phyloP scores from a whole-genome alignment of 2,113 vertebrate genomes.

The Vulpes lagopus region DNA sequence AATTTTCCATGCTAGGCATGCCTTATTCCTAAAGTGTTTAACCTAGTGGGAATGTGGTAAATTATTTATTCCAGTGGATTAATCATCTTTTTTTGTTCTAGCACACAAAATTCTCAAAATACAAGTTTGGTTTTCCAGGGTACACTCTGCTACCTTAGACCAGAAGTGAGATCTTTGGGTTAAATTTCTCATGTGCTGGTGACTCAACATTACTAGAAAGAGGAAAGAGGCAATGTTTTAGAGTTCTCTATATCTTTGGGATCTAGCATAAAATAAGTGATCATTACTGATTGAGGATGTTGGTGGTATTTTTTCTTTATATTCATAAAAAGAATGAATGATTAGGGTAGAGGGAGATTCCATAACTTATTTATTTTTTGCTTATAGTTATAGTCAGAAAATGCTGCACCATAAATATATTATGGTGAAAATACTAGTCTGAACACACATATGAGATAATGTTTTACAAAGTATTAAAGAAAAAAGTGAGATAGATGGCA shows the following conservation, averaged over 20 bases:
- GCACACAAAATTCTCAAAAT: slow-evolving; percentile 27
- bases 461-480: slow-evolving; percentile 18
- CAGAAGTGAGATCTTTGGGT: slow-evolving; percentile 2
- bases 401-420: slow-evolving; percentile 1
- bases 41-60: slow-evolving; percentile 24
- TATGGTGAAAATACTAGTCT: slow-evolving; percentile 12
- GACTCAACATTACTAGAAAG: neutral
- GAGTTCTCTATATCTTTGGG: slow-evolving; percentile 30
- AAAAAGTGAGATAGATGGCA: neutral
- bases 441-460: slow-evolving; percentile 36
- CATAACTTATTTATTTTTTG: neutral
- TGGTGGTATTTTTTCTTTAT: slow-evolving; percentile 38
- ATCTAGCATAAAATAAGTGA: slow-evolving; percentile 9
- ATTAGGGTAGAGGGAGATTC: neutral
- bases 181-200: neutral
- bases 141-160: neutral
- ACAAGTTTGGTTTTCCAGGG: neutral
- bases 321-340: slow-evolving; percentile 19
- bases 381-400: slow-evolving; percentile 22
- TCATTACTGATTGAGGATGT: neutral
- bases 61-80: slow-evolving; percentile 48
- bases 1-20: slow-evolving; percentile 36
- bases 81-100: slow-evolving; percentile 10
- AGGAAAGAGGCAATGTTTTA: slow-evolving; percentile 33
- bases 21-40: neutral